phyloP scores from a whole-genome alignment of 2,888 invertebrate species.

The Pogonocherus hispidulus region DNA sequence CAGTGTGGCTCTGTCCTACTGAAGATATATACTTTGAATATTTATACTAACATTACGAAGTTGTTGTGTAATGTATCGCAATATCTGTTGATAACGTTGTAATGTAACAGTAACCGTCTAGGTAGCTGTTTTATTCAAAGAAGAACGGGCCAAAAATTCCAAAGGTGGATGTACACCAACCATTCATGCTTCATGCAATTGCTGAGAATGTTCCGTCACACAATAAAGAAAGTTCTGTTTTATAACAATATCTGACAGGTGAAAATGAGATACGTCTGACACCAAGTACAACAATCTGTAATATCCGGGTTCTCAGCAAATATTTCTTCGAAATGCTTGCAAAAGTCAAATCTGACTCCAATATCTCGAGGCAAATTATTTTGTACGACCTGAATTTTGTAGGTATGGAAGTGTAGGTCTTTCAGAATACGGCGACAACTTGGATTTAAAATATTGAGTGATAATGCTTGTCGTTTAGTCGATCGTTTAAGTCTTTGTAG shows the following conservation, averaged over 20 bases:
- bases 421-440: not conserved
- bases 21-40: no score
- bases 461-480: not conserved
- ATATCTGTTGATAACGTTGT: not conserved
- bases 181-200: not conserved
- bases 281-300: not conserved
- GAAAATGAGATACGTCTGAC: not conserved
- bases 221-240: not conserved
- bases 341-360: not conserved
- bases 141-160: slow-evolving; percentile 23
- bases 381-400: not conserved
- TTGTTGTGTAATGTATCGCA: no score
- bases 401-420: not conserved
- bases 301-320: not conserved
- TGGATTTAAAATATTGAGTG: not conserved
- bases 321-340: not conserved
- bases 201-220: not conserved
- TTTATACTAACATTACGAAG: no score
- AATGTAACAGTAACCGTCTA: slow-evolving; percentile 12
- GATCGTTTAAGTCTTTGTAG: not conserved
- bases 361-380: not conserved
- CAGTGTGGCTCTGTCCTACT: not conserved
- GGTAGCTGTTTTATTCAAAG: slow-evolving; percentile 6
- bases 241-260: not conserved
- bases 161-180: slow-evolving; percentile 6